These are phyloP conservation scores for Maconellicoccus hirsutus DNA, from an alignment of 1,140 invertebrate species.

Conservation along the genomic window DNA sequence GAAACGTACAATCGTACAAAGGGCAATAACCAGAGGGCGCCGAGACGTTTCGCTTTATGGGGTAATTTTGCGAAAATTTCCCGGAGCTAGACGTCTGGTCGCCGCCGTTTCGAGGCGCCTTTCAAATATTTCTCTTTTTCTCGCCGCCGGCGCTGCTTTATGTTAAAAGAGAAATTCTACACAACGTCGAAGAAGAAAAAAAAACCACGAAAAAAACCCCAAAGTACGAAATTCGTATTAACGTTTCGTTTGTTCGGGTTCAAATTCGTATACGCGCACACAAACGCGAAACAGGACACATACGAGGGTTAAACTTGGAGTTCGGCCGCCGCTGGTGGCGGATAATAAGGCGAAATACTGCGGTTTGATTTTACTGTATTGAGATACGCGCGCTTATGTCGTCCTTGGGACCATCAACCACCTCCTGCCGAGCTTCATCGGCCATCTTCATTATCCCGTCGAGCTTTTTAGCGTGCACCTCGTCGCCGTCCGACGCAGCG, in stretches of 20 bases:
- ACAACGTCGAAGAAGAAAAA: not conserved
- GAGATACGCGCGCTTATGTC: too few relatives aligned
- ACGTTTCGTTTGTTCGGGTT: conserved; percentile 1
- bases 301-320: too few relatives aligned
- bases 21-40: conserved; percentile 20
- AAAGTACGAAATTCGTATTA: not conserved
- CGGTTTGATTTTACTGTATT: too few relatives aligned
- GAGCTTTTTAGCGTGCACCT: too few relatives aligned
- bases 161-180: not conserved
- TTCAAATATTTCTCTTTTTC: conserved; percentile 1
- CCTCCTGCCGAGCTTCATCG: too few relatives aligned
- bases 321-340: too few relatives aligned
- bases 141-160: not conserved
- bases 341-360: too few relatives aligned
- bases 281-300: too few relatives aligned
- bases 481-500: too few relatives aligned
- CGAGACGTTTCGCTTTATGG: conserved; percentile 20
- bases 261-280: too few relatives aligned
- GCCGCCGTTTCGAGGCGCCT: conserved; percentile 1
- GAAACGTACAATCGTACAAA: not conserved
- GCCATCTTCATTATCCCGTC: too few relatives aligned
- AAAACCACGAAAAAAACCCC: not conserved
- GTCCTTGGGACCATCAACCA: too few relatives aligned
- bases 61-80: conserved; percentile 20
- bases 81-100: conserved; percentile 16